Percentiles rank a stretch among this genome's conserved stretches.
Evolutionary conservation across 2,888 invertebrate genomes (phyloP).

Genomic region (Eulithis prunata): DNA sequence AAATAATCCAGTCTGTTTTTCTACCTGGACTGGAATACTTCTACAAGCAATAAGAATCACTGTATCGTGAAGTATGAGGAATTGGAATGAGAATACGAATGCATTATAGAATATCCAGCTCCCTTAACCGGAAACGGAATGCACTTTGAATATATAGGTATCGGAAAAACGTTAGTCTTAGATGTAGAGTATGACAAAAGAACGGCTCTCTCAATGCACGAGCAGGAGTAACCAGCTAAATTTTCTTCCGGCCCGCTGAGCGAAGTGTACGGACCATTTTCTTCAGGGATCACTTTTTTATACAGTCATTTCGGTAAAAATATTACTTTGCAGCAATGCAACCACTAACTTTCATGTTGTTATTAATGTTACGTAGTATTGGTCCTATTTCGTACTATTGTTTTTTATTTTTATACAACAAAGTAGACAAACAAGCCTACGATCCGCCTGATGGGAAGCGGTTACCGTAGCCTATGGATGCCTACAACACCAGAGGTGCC

Average conservation of each 20-base stretch:
- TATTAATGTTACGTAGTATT: too few relatives aligned
- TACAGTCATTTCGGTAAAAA: too few relatives aligned
- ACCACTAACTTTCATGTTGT: too few relatives aligned
- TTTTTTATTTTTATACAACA: too few relatives aligned
- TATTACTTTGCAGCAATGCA: too few relatives aligned
- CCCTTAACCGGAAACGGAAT: conserved; percentile 58
- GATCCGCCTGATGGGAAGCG: too few relatives aligned
- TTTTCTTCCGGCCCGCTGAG: neutral
- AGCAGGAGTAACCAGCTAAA: conserved; percentile 10
- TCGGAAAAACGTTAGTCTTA: conserved; percentile 77
- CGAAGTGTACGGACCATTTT: too few relatives aligned
- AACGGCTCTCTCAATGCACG: conserved; percentile 46
- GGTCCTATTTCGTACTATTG: too few relatives aligned
- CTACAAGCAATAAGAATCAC: conserved; percentile 2
- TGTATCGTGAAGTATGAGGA: conserved; percentile 6
- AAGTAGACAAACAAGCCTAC: too few relatives aligned
- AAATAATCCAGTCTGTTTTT: neutral
- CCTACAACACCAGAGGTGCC: too few relatives aligned
- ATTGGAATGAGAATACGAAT: conserved; percentile 14
- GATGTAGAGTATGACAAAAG: conserved; percentile 52
- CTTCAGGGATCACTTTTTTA: too few relatives aligned
- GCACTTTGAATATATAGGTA: conserved; percentile 67
- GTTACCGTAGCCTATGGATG: too few relatives aligned
- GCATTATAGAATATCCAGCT: conserved; percentile 33
- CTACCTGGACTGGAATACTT: neutral